phyloP scores from a whole-genome alignment of 2,888 invertebrate genomes.

The Mystacides longicornis region DNA sequence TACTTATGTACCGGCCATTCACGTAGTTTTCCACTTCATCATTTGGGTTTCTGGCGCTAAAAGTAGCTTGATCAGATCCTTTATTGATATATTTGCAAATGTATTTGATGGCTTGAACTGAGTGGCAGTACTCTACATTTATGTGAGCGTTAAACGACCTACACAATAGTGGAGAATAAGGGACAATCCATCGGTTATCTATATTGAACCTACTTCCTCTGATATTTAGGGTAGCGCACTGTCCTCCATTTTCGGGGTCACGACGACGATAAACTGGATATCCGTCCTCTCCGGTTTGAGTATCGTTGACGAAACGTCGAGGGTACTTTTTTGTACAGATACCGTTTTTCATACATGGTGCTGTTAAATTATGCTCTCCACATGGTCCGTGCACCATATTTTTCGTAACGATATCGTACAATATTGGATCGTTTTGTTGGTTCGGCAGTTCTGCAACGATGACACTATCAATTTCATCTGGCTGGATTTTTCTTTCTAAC shows the following conservation, averaged over 20 bases:
- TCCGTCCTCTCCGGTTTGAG: not conserved
- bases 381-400: not conserved
- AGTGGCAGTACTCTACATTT: too few relatives aligned
- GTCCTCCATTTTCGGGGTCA: not conserved
- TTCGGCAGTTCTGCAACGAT: not conserved
- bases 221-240: too few relatives aligned
- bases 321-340: not conserved
- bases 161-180: too few relatives aligned
- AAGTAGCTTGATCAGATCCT: too few relatives aligned
- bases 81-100: too few relatives aligned
- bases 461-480: not conserved
- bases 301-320: not conserved
- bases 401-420: not conserved
- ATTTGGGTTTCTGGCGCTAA: not conserved
- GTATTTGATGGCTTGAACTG: too few relatives aligned
- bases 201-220: too few relatives aligned
- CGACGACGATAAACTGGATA: not conserved
- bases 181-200: too few relatives aligned
- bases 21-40: not conserved
- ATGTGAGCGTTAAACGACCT: too few relatives aligned
- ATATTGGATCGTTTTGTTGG: not conserved
- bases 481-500: not conserved
- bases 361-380: not conserved
- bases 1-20: not conserved
- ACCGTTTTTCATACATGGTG: not conserved